phyloP scores from a whole-genome alignment of 1,140 invertebrate species.

The Drosophila littoralis region DNA sequence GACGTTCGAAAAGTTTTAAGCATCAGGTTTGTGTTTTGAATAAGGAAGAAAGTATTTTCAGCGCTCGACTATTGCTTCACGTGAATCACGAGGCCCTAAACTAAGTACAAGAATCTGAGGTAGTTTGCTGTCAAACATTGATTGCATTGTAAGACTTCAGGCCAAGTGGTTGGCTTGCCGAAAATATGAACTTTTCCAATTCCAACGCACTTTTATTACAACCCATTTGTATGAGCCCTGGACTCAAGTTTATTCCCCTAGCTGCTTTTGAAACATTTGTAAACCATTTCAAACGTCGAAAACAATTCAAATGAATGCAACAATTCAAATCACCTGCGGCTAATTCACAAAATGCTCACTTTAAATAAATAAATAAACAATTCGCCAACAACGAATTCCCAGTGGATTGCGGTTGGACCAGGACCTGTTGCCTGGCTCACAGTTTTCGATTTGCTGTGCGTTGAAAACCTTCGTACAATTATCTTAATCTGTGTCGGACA shows the following conservation, averaged over 20 bases:
- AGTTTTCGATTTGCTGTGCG: constrained; percentile 48
- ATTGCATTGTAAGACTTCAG: too few species aligned
- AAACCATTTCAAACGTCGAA: constrained; percentile 33
- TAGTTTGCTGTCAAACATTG: too few species aligned
- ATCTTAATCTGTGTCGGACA: constrained; percentile 76
- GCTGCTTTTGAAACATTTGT: neutral
- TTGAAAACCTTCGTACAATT: constrained; percentile 59
- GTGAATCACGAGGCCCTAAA: neutral
- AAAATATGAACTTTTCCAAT: too few species aligned
- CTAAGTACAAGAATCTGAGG: too few species aligned
- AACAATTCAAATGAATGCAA: constrained; percentile 35
- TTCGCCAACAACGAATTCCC: constrained; percentile 59
- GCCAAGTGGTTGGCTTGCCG: too few species aligned
- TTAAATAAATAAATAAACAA: constrained; percentile 67
- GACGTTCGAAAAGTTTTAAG: constrained; percentile 33
- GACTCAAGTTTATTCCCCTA: neutral
- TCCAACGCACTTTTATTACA: too few species aligned
- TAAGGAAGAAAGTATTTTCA: constrained; percentile 52
- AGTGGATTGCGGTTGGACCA: constrained; percentile 37
- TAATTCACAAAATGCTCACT: constrained; percentile 70
- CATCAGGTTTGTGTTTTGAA: constrained; percentile 4
- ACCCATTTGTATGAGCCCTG: too few species aligned
- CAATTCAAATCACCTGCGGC: constrained; percentile 68
- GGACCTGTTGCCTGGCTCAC: constrained; percentile 66
- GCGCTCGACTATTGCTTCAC: constrained; percentile 1